A percentile compares a stretch with the other conserved stretches of the same genome.
phyloP scores from a whole-genome alignment of 2,113 vertebrate species.

The Phylloscopus trochiloides region DNA sequence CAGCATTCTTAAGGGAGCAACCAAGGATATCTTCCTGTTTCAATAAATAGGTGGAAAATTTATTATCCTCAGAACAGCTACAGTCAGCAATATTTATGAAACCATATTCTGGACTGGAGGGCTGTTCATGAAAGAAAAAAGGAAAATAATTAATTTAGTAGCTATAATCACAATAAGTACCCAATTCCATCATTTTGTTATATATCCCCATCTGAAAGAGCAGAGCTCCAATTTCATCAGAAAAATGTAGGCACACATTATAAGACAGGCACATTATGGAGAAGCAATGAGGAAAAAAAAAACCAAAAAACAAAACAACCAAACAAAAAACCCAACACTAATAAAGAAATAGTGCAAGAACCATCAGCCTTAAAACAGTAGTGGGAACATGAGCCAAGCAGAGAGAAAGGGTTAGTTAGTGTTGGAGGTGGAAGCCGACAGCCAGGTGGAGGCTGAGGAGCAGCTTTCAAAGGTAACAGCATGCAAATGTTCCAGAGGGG shows the following conservation, averaged over 20 bases:
- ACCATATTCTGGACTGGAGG: neutral
- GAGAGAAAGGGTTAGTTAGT: neutral
- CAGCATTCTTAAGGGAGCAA: neutral
- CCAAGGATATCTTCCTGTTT: neutral
- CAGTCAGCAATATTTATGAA: neutral
- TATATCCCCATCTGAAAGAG: neutral
- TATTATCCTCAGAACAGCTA: neutral
- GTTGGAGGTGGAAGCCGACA: neutral
- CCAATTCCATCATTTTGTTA: neutral
- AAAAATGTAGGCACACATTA: neutral
- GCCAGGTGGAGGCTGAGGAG: neutral
- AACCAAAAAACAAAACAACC: neutral
- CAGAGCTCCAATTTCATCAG: neutral
- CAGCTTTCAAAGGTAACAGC: neutral
- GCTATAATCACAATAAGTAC: neutral
- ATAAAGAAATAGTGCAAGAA: neutral
- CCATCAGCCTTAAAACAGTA: neutral
- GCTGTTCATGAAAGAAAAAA: neutral
- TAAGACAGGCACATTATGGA: neutral
- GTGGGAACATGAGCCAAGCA: neutral
- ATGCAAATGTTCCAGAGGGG: fast-evolving
- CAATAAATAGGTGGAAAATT: neutral
- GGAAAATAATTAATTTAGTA: neutral
- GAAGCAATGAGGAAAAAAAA: neutral
- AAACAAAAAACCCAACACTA: neutral